Conservation (phyloP, 2,888 invertebrate species). For the Sminthurinus aureus region DNA sequence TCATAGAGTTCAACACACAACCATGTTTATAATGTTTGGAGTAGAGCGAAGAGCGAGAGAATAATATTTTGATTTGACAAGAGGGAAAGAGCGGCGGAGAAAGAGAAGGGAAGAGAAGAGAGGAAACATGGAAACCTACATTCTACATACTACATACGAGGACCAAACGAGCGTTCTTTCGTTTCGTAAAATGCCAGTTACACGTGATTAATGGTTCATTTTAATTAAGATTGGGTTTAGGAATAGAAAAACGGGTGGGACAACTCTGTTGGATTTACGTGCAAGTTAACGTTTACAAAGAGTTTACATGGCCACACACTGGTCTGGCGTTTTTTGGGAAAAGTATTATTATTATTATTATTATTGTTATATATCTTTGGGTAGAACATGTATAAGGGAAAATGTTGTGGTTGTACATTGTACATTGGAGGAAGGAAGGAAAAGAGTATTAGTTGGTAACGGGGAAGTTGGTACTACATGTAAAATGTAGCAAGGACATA, state of each 20-base stretch:
- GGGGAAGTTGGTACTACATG: background rate
- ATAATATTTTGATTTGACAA: constrained; percentile 1
- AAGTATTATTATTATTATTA: too few species aligned
- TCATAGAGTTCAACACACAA: background rate
- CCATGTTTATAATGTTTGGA: background rate
- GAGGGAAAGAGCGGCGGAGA: background rate
- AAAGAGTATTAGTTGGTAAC: background rate
- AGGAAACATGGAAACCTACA: background rate
- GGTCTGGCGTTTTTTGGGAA: background rate
- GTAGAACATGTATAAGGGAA: background rate
- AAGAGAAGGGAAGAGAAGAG: background rate
- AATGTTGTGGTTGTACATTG: background rate
- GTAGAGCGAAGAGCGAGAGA: background rate
- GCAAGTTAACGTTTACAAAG: background rate
- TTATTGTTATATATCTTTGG: background rate
- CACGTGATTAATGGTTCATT: constrained; percentile 46
- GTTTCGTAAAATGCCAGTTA: constrained; percentile 41
- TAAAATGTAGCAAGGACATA: background rate
- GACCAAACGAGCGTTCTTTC: constrained; percentile 13
- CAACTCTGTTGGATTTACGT: constrained; percentile 24
- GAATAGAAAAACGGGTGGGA: constrained; percentile 20
- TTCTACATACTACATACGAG: background rate
- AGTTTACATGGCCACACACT: constrained; percentile 29
- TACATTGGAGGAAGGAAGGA: background rate
- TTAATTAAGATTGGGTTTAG: constrained; percentile 45